A percentile compares a stretch with the other conserved stretches of the same genome.
Evolutionary conservation across 2,113 vertebrate genomes (phyloP).

Genomic region (Pterocles gutturalis): DNA sequence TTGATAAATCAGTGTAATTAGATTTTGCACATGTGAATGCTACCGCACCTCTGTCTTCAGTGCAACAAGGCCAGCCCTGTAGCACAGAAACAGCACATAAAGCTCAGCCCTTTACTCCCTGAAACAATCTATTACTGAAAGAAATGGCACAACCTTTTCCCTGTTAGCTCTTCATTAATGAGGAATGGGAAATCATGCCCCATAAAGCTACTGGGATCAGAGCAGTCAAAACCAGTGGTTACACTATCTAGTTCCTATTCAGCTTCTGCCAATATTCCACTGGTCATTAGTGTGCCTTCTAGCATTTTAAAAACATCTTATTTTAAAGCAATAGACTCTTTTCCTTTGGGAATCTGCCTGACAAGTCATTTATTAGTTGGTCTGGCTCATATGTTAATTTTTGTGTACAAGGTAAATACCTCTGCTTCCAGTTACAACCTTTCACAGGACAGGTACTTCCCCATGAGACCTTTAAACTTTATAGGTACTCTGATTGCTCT

Average conservation of each 20-base stretch:
- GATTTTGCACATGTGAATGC: conserved; percentile 41
- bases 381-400: not conserved
- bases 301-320: not conserved
- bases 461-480: not conserved
- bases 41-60: not conserved
- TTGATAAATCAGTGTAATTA: conserved; percentile 66
- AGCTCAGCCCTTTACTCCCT: not conserved
- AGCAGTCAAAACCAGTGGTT: not conserved
- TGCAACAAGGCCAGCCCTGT: not conserved
- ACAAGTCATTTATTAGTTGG: not conserved
- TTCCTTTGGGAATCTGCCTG: not conserved
- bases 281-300: accelerated
- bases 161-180: not conserved
- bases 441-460: not conserved
- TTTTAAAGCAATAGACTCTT: not conserved
- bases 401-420: not conserved
- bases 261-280: not conserved
- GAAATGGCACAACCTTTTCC: not conserved
- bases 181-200: not conserved
- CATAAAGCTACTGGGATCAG: not conserved
- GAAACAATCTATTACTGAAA: not conserved
- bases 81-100: not conserved
- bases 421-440: not conserved
- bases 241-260: not conserved
- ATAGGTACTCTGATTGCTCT: not conserved